Conservation (phyloP, 2,113 vertebrate genomes). For the Perca fluviatilis region DNA sequence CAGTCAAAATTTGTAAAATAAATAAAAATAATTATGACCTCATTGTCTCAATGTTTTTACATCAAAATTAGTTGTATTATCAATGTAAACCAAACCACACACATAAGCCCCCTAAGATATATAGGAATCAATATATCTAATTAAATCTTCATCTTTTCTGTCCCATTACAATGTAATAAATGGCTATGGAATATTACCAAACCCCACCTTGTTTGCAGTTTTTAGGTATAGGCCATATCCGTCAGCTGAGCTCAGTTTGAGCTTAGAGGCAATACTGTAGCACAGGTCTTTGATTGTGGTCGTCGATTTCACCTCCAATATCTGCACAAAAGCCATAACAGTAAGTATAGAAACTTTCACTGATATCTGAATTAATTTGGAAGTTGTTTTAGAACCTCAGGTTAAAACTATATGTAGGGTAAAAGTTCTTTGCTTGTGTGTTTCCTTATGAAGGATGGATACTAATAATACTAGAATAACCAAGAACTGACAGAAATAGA, state of each 20-base stretch:
- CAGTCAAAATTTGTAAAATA: neutral
- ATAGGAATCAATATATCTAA: neutral
- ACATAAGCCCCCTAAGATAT: neutral
- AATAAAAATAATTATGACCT: neutral
- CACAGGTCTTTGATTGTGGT: constrained; percentile 88
- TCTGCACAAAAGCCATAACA: constrained; percentile 71
- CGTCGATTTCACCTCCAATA: constrained; percentile 88
- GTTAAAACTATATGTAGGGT: neutral
- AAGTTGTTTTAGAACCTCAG: neutral
- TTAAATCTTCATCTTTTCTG: neutral
- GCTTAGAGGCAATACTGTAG: constrained; percentile 76
- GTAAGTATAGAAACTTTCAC: neutral
- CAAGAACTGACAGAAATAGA: constrained; percentile 1
- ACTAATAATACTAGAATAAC: neutral
- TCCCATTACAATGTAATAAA: neutral
- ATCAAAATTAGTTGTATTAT: neutral
- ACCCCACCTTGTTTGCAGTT: constrained; percentile 89
- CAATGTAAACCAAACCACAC: neutral
- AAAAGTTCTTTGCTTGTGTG: neutral
- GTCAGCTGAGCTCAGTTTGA: constrained; percentile 88
- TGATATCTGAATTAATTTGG: neutral
- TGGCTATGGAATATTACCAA: neutral
- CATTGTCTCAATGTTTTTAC: neutral
- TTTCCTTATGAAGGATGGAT: neutral
- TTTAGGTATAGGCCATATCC: constrained; percentile 95